phyloP scores from a whole-genome alignment of 2,888 invertebrate species.

The Ectobius pallidus region DNA sequence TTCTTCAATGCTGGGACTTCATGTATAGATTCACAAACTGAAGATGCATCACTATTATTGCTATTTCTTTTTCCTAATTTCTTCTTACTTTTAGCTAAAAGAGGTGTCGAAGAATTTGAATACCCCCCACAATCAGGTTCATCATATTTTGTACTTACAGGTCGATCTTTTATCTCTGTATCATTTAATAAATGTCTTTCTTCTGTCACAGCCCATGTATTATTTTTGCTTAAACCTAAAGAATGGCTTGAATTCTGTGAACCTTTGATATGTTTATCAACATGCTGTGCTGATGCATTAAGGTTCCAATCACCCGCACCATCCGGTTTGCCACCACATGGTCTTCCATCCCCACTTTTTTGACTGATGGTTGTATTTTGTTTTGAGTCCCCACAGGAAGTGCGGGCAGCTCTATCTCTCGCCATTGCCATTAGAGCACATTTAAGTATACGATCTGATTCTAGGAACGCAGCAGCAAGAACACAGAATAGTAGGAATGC shows the following conservation, averaged over 20 bases:
- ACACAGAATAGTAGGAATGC: slow-evolving; percentile 68
- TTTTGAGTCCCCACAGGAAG: not conserved
- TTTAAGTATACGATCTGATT: slow-evolving; percentile 71
- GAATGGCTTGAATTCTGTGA: slow-evolving; percentile 1
- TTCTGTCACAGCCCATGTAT: slow-evolving; percentile 23
- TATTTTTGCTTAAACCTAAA: slow-evolving; percentile 5
- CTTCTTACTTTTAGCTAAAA: slow-evolving; percentile 42
- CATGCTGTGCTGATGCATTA: slow-evolving; percentile 10
- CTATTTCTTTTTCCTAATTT: slow-evolving; percentile 39
- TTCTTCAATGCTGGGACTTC: slow-evolving; percentile 43
- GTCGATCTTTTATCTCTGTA: slow-evolving; percentile 29
- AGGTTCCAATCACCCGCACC: not conserved
- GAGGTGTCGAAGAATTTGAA: slow-evolving; percentile 33
- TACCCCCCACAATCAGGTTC: slow-evolving; percentile 31
- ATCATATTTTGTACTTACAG: slow-evolving; percentile 26
- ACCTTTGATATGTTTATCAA: slow-evolving; percentile 19
- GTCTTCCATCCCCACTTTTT: not conserved
- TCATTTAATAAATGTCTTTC: slow-evolving; percentile 23
- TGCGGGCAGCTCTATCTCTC: slow-evolving; percentile 53
- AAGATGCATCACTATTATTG: slow-evolving; percentile 35
- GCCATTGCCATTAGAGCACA: slow-evolving; percentile 59
- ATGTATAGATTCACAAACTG: slow-evolving; percentile 28
- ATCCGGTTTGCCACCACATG: slow-evolving; percentile 13
- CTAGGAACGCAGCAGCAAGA: slow-evolving; percentile 70
- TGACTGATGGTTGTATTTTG: not conserved